A percentile compares a stretch with the other conserved stretches of the same genome.
Conservation (phyloP, 2,888 invertebrate genomes). For the Sarcophaga subvicina region DNA sequence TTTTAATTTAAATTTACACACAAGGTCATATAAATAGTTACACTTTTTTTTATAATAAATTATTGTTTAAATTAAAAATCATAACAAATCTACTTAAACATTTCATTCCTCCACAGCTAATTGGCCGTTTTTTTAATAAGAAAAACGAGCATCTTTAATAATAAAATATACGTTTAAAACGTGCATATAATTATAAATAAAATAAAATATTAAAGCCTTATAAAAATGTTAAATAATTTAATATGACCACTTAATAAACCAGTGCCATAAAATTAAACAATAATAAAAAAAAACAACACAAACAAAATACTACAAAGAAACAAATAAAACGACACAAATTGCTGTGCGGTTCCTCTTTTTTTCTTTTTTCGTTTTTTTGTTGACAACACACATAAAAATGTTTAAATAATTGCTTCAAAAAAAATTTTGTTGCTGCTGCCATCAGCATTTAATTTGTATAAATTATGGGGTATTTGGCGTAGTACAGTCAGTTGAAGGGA, state of each 20-base stretch:
- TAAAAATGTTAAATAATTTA: slow-evolving; percentile 69
- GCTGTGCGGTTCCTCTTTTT: slow-evolving; percentile 28
- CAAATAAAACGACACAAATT: slow-evolving; percentile 63
- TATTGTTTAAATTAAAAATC: no score
- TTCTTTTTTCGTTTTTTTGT: no score
- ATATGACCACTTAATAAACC: slow-evolving; percentile 67
- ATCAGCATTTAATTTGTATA: slow-evolving; percentile 59
- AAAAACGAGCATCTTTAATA: no score
- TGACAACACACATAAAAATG: slow-evolving; percentile 58
- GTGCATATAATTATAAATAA: no score
- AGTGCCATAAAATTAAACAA: slow-evolving; percentile 48
- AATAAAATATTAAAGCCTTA: slow-evolving; percentile 41
- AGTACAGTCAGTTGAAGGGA: slow-evolving; percentile 57
- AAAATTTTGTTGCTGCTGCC: slow-evolving; percentile 21
- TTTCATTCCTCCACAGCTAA: no score
- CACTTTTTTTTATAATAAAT: no score
- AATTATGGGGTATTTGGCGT: slow-evolving; percentile 49
- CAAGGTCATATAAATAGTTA: no score
- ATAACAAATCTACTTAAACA: no score
- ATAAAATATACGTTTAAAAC: not conserved
- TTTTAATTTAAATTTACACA: no score
- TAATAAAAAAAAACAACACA: not conserved
- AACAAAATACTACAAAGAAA: slow-evolving; percentile 16
- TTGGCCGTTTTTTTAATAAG: no score
- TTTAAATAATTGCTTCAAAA: slow-evolving; percentile 65